These are phyloP conservation scores for Labia minor DNA, from an alignment of 2,888 invertebrate genomes.

Conservation along the genomic window DNA sequence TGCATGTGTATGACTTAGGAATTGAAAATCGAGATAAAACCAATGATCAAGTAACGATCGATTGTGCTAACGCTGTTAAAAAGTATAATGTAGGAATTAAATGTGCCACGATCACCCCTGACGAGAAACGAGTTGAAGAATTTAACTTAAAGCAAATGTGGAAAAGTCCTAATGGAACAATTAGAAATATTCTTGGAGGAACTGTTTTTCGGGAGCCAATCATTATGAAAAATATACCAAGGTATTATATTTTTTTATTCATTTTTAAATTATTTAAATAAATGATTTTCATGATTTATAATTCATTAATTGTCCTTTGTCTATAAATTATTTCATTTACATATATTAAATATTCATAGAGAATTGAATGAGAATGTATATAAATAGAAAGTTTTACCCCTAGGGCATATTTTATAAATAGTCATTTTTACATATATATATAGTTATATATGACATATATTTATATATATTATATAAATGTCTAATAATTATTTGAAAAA, in stretches of 20 bases:
- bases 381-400: too few species aligned
- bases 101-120: slow-evolving; percentile 97
- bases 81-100: slow-evolving; percentile 98
- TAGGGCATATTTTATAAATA: too few species aligned
- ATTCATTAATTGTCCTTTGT: neutral
- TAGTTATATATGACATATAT: neutral
- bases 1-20: slow-evolving; percentile 88
- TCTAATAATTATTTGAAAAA: too few species aligned
- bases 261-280: slow-evolving; percentile 33
- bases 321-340: neutral
- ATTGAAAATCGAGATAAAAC: slow-evolving; percentile 92
- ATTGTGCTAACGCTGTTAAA: slow-evolving; percentile 91
- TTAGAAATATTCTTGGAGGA: slow-evolving; percentile 76
- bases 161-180: slow-evolving; percentile 83
- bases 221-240: slow-evolving; percentile 86
- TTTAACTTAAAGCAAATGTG: slow-evolving; percentile 82
- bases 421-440: neutral
- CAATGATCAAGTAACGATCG: slow-evolving; percentile 88
- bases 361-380: too few species aligned
- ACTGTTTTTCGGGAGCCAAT: slow-evolving; percentile 78
- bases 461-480: too few species aligned
- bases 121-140: slow-evolving; percentile 89
- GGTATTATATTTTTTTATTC: slow-evolving; percentile 34
- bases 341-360: too few species aligned
- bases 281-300: neutral